Conservation (phyloP, 2,888 invertebrate species). For the Perizoma flavofasciatum region DNA sequence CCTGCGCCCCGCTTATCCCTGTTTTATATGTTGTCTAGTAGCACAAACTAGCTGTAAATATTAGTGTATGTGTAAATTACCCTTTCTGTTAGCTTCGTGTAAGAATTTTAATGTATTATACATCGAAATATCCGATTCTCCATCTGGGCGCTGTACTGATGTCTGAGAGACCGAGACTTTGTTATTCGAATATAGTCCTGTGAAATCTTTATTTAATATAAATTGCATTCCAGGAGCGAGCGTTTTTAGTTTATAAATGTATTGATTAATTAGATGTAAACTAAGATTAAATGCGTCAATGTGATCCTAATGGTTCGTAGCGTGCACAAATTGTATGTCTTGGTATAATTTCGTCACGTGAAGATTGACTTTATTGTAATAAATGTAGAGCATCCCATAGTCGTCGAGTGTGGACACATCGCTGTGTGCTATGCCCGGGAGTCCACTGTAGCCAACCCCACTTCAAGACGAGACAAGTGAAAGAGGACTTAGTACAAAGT, state of each 20-base stretch:
- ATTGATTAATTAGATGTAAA: slow-evolving; percentile 64
- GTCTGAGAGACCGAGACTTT: slow-evolving; percentile 64
- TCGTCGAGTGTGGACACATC: slow-evolving; percentile 74
- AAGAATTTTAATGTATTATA: slow-evolving; percentile 70
- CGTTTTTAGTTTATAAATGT: slow-evolving; percentile 67
- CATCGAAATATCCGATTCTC: slow-evolving; percentile 75
- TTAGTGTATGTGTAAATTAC: slow-evolving; percentile 80
- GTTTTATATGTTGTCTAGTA: slow-evolving; percentile 67
- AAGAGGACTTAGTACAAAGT: too few species aligned
- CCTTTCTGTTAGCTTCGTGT: slow-evolving; percentile 61
- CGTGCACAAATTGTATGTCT: slow-evolving; percentile 77
- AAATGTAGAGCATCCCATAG: slow-evolving; percentile 65
- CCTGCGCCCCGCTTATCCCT: slow-evolving; percentile 40
- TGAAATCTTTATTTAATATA: slow-evolving; percentile 71
- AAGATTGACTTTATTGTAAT: slow-evolving; percentile 28
- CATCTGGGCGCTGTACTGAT: slow-evolving; percentile 77
- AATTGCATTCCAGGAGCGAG: slow-evolving; percentile 80
- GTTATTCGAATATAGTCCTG: slow-evolving; percentile 61
- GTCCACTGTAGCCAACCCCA: too few species aligned
- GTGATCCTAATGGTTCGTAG: slow-evolving; percentile 79
- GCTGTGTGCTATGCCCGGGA: slow-evolving; percentile 47
- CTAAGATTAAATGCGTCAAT: slow-evolving; percentile 77
- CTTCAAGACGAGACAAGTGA: too few species aligned
- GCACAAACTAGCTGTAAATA: slow-evolving; percentile 82
- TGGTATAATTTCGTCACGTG: slow-evolving; percentile 37